A percentile compares a stretch with the other conserved stretches of the same genome.
Evolutionary conservation across 2,888 invertebrate genomes (phyloP).

Genomic region (Hipparchia semele): DNA sequence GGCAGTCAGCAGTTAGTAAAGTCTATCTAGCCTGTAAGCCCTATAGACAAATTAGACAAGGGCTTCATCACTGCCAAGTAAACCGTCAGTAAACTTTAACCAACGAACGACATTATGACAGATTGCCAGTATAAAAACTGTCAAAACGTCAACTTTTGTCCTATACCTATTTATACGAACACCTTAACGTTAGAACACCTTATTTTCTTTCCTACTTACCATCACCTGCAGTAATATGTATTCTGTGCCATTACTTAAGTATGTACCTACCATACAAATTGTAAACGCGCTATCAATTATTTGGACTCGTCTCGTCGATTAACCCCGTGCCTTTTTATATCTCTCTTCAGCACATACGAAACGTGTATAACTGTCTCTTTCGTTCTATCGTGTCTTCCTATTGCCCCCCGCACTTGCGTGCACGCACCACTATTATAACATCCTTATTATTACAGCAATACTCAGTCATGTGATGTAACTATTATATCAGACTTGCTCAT

Average conservation of each 20-base stretch:
- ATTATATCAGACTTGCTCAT: constrained; percentile 51
- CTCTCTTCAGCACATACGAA: constrained; percentile 41
- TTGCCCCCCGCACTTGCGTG: constrained; percentile 46
- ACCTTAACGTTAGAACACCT: neutral
- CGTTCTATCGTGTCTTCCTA: constrained; percentile 48
- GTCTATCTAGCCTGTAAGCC: no score
- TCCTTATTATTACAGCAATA: constrained; percentile 55
- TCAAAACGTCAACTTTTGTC: no score
- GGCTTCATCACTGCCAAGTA: no score
- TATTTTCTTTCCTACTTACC: no score
- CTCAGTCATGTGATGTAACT: constrained; percentile 51
- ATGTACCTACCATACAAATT: constrained; percentile 38
- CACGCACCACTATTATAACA: constrained; percentile 44
- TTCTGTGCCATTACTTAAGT: neutral
- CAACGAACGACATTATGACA: no score
- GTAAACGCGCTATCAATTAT: constrained; percentile 43
- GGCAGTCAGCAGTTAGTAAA: no score
- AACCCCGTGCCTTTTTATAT: constrained; percentile 44
- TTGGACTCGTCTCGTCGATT: constrained; percentile 47
- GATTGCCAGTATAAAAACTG: no score
- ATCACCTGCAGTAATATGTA: no score
- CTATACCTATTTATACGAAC: no score
- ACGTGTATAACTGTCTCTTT: constrained; percentile 43
- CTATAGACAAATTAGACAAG: no score
- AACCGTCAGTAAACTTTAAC: no score